These are phyloP conservation scores for Anolis apletophallus DNA, from an alignment of 2,797 vertebrate genomes.

Conservation along the genomic window DNA sequence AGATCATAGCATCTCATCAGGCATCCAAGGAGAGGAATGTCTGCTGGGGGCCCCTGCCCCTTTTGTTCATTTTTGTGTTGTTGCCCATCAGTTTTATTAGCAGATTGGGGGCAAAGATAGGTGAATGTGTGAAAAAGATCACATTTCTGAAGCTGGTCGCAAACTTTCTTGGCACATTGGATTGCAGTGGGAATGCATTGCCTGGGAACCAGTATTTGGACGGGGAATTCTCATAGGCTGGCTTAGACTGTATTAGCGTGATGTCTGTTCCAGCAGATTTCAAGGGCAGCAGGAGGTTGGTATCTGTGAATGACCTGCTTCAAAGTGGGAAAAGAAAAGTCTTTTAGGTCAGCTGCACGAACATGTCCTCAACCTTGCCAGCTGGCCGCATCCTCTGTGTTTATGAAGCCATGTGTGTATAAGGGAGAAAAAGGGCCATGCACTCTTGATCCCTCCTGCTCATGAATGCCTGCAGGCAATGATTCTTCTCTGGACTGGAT, in stretches of 20 bases:
- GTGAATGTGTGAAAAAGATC: neutral
- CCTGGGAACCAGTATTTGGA: neutral
- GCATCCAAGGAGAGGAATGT: neutral
- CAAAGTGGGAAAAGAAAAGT: neutral
- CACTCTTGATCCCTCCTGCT: neutral
- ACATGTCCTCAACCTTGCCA: neutral
- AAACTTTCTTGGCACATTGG: neutral
- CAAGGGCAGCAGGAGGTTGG: neutral
- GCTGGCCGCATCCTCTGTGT: neutral
- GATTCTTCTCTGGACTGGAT: neutral
- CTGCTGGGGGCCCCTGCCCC: neutral
- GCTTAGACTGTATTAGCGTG: too few species aligned
- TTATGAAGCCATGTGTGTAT: neutral
- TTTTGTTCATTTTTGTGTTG: neutral
- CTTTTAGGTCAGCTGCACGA: too few species aligned
- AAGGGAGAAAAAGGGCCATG: neutral
- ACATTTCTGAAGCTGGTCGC: neutral
- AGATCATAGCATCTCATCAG: neutral
- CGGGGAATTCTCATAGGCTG: neutral
- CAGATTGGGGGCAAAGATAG: neutral
- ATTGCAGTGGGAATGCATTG: neutral
- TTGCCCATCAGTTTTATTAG: neutral
- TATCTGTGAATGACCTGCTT: neutral
- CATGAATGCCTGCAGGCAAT: neutral
- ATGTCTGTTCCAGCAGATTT: neutral